phyloP scores from a whole-genome alignment of 53 echinoderm and acorn worm genomes.

The Pentamera pediparva region DNA sequence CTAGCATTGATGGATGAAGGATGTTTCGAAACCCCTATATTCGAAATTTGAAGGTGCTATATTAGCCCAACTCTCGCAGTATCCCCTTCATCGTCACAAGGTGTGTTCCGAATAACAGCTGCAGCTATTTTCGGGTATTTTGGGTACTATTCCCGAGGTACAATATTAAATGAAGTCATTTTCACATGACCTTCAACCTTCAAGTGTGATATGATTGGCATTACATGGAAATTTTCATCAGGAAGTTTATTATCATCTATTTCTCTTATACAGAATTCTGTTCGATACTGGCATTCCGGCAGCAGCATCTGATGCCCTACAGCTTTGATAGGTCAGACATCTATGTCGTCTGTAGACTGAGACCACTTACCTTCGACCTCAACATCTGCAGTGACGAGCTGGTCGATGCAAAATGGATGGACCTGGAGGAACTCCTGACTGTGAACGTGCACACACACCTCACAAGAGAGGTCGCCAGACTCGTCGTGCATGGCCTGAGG shows the following conservation, averaged over 20 bases:
- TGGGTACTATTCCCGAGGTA: not conserved
- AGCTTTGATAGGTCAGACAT: slow-evolving; percentile 92
- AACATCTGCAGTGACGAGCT: slow-evolving; percentile 70
- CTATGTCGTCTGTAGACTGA: slow-evolving; percentile 83
- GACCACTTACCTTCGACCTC: slow-evolving; percentile 91
- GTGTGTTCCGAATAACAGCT: no score
- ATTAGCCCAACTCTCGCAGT: no score
- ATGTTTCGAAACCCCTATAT: no score
- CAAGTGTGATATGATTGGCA: no score
- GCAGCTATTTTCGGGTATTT: no score
- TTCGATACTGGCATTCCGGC: slow-evolving; percentile 82
- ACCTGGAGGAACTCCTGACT: slow-evolving; percentile 49
- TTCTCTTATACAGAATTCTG: slow-evolving; percentile 65
- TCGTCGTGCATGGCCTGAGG: slow-evolving; percentile 51
- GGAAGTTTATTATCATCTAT: no score
- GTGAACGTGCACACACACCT: slow-evolving; percentile 54
- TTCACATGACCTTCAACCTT: no score
- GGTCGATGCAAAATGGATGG: slow-evolving; percentile 75
- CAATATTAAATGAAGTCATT: no score
- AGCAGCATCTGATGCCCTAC: slow-evolving; percentile 79
- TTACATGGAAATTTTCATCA: no score
- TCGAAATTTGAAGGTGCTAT: no score
- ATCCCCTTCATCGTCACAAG: no score
- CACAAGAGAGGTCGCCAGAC: slow-evolving; percentile 53
- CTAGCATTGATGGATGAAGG: no score